These are phyloP conservation scores for Cyprinodon brontotheroides DNA, from an alignment of 2,113 vertebrate genomes.

Conservation along the genomic window DNA sequence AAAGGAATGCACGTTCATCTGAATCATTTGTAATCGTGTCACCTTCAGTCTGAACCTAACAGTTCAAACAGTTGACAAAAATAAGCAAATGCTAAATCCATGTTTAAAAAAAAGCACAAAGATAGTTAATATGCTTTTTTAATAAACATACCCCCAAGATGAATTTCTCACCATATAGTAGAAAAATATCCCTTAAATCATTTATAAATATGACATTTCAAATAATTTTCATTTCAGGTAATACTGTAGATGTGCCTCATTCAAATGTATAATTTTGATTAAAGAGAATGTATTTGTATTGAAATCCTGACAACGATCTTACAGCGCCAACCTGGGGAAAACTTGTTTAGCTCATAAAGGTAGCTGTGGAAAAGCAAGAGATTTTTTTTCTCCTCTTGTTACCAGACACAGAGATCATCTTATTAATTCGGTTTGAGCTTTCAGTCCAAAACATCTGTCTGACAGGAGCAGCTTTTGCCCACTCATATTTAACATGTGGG, in stretches of 20 bases:
- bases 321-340: slow-evolving; percentile 54
- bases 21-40: slow-evolving; percentile 80
- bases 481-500: slow-evolving; percentile 51
- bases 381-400: slow-evolving; percentile 22
- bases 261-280: too few relatives aligned
- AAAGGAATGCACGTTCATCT: slow-evolving; percentile 78
- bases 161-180: background rate
- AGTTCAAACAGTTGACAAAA: slow-evolving; percentile 23
- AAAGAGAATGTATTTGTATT: slow-evolving; percentile 28
- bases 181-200: background rate
- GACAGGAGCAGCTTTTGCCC: slow-evolving; percentile 47
- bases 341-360: slow-evolving; percentile 58
- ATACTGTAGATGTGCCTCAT: too few relatives aligned
- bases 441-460: slow-evolving; percentile 50
- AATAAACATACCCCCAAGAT: background rate
- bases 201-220: background rate
- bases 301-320: slow-evolving; percentile 47
- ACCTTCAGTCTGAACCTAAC: slow-evolving; percentile 53
- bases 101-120: slow-evolving; percentile 1
- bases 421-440: slow-evolving; percentile 19
- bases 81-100: slow-evolving; percentile 6
- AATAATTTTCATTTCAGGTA: background rate
- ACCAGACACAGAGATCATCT: slow-evolving; percentile 4
- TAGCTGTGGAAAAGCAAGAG: slow-evolving; percentile 20
- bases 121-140: background rate